These are phyloP conservation scores for Dusona sp. DNA, from an alignment of 2,888 invertebrate genomes.

Conservation along the genomic window DNA sequence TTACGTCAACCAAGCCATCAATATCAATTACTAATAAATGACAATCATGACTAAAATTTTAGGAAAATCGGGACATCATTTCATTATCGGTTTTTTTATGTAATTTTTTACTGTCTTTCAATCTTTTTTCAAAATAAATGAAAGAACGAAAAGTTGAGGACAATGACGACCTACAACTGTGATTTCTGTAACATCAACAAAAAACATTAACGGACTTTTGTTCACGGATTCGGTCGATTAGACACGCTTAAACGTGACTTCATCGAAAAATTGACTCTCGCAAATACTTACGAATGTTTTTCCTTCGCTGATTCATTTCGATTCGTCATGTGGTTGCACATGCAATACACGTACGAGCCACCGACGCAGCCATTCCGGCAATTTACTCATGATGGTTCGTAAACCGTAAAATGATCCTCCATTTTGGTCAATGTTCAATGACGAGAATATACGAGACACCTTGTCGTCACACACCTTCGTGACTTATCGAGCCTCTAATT, in stretches of 20 bases:
- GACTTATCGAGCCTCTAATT: slow-evolving; percentile 52
- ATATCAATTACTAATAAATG: neutral
- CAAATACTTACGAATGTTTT: slow-evolving; percentile 25
- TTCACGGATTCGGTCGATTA: slow-evolving; percentile 51
- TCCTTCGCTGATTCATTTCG: slow-evolving; percentile 13
- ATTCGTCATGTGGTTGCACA: slow-evolving; percentile 30
- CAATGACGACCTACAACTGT: slow-evolving; percentile 4
- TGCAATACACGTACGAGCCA: slow-evolving; percentile 22
- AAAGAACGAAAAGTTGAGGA: slow-evolving; percentile 7
- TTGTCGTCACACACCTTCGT: slow-evolving; percentile 62
- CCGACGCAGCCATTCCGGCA: slow-evolving; percentile 46
- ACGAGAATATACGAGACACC: slow-evolving; percentile 64
- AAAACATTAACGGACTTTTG: slow-evolving; percentile 26
- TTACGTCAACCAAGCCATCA: neutral
- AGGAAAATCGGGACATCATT: neutral
- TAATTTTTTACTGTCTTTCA: neutral
- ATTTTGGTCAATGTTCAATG: slow-evolving; percentile 50
- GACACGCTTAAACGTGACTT: slow-evolving; percentile 46
- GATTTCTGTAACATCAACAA: neutral
- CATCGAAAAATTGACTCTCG: slow-evolving; percentile 5
- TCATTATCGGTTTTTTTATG: neutral
- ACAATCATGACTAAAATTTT: neutral
- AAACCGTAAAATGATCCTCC: slow-evolving; percentile 68
- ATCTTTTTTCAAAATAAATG: neutral
- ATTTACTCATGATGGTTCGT: slow-evolving; percentile 63